Conservation (phyloP, 2,797 vertebrate species). For the Muscicapa comitata region DNA sequence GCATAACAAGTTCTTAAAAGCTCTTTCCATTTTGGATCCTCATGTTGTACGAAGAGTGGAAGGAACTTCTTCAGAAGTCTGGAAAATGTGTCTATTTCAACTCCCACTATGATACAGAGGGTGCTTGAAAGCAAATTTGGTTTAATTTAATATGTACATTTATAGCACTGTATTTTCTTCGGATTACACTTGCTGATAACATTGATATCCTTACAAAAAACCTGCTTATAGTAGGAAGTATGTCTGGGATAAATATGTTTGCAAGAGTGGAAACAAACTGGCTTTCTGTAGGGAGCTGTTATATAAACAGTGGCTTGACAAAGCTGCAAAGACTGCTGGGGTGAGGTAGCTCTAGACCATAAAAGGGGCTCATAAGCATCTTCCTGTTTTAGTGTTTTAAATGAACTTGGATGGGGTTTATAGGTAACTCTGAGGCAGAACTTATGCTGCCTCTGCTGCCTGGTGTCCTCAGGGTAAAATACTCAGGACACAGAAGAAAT, state of each 20-base stretch:
- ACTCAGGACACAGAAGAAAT: neutral
- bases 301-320: neutral
- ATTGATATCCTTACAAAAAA: neutral
- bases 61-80: neutral
- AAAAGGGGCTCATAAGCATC: neutral
- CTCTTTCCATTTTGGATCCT: neutral
- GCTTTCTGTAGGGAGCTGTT: neutral
- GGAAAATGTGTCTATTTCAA: neutral
- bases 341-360: neutral
- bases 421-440: neutral
- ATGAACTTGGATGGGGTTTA: neutral
- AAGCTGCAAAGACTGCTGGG: neutral
- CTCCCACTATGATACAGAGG: neutral
- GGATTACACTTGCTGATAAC: neutral
- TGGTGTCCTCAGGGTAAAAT: neutral
- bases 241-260: neutral
- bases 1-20: neutral
- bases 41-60: fast-evolving
- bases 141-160: neutral
- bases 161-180: neutral
- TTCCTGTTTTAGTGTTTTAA: neutral
- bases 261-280: neutral
- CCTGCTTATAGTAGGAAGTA: neutral
- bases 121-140: neutral
- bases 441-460: neutral